Evolutionary conservation across 2,888 invertebrate genomes (phyloP).

Genomic region (Chesias legatella): DNA sequence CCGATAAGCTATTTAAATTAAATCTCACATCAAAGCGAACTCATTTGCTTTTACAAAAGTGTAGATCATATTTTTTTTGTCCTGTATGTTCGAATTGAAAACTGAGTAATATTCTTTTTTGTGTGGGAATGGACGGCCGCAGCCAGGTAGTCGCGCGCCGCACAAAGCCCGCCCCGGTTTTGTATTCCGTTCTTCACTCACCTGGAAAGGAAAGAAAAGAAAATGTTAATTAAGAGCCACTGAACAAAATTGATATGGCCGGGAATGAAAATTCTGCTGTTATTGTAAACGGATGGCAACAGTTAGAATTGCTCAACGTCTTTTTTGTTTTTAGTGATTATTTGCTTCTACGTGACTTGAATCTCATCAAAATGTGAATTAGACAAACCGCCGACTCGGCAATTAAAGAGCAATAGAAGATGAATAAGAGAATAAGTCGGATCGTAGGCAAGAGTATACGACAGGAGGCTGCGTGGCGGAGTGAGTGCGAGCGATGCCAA

Average conservation of each 20-base stretch:
- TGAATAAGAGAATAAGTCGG: constrained; percentile 6
- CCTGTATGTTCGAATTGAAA: constrained; percentile 72
- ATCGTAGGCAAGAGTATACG: not conserved
- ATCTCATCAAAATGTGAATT: constrained; percentile 15
- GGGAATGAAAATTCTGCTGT: constrained; percentile 59
- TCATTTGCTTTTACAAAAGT: constrained; percentile 77
- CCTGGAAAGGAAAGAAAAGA: constrained; percentile 78
- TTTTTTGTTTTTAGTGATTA: constrained; percentile 36
- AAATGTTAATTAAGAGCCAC: constrained; percentile 79
- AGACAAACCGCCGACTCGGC: constrained; percentile 4
- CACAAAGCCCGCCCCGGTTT: constrained; percentile 66
- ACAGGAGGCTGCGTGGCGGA: not conserved
- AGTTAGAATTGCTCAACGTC: constrained; percentile 42
- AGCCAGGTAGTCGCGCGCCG: constrained; percentile 41
- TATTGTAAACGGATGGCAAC: constrained; percentile 66
- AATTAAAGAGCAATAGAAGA: constrained; percentile 1
- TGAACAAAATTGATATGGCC: constrained; percentile 75
- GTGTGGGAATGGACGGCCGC: constrained; percentile 47
- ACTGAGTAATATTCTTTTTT: constrained; percentile 74
- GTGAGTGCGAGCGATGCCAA: constrained; percentile 52
- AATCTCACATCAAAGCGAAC: constrained; percentile 65
- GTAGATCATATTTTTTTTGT: constrained; percentile 74
- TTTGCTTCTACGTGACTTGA: constrained; percentile 5
- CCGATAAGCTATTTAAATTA: constrained; percentile 63
- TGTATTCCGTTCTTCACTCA: constrained; percentile 73